Evolutionary conservation across 2,888 invertebrate species (phyloP), one percentile per base, ranked within the genome.

Genomic region (Halocaridina rubra): DNA sequence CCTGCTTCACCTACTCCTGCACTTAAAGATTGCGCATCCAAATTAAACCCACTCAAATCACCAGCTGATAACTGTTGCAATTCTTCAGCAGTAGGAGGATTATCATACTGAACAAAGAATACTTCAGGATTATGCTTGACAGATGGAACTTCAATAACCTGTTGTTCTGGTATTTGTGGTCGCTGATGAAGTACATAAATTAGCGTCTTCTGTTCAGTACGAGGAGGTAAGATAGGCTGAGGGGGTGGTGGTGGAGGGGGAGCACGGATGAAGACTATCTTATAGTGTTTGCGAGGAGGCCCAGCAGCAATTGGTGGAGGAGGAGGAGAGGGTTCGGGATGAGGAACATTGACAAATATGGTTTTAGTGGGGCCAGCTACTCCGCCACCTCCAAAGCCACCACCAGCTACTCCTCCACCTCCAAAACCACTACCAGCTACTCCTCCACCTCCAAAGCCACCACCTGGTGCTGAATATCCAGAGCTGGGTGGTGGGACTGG

Each of bases 161-260:
- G 76, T 30, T 69, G 86, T 5, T 57, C 74, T n/a, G 69, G 72
- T 2, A 69, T 69, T 27, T 67, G 59, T 16, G 96, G 96, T 91
- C 96, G 96, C 94, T 96, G 96, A 86, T 96, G 96, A 91, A 96
- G 91, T 76, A 96, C 96, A 91, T 96, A 96, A 86, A 96, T 96
- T 89, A 96, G 93, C 7, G 96, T 96, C 93, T 96, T 96, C 92
- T 96, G 95, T 91, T 96, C 96, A 90, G 96, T 95, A 91, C 95
- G 96, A 30, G 95, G 95, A 89, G 96, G 95, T 78, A 94, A 94
- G 39, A 94, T 93, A 88, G 96, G 96, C 0, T 94, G 95, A 88
- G 95, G 94, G 86, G 96, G 96, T 86, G 95, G 94, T 87, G 96
- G 96, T 89, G 96, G 94, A 89, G 96, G 94, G 90, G 96, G 96